Base-by-base conservation (phyloP, 2,797 vertebrate species). In the Babyrousa celebensis region DNA sequence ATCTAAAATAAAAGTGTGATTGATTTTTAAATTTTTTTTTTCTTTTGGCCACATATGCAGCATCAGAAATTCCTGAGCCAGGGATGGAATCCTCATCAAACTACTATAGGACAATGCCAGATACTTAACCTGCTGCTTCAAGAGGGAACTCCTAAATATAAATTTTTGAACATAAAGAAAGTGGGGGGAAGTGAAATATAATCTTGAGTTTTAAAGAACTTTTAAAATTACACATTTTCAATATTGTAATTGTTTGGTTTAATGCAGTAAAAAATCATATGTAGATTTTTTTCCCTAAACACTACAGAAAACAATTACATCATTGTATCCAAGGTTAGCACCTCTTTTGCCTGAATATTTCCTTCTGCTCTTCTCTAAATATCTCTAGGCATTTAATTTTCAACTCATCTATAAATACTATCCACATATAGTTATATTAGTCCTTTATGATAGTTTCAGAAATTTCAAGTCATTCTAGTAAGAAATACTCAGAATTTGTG, bases 141-240 rank as follows among this genome's bases (percentile, higher is more conserved):
- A 48, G 43, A 48, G 43, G 43, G 43, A 48, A 48, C 6, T 48
- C 5, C 43, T 92, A 36, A 74, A 80, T 25, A 10, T 67, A 82
- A 82, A 68, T 43, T 84, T 78, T 88, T 93, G 16, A 90, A 70
- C 6, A 65, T 40, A 56, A 94, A 87, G 12, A 75, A 77, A 29
- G 4, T 40, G 8, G 5, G 90, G 36, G 5, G 5, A 23, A 83
- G 27, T 32, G 5, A 23, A 83, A n/a, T 32, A 12, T 78, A 79
- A 8, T 7, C 12, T 82, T 71, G 62, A 36, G 0, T 79, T 63
- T 71, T 80, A 36, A 58, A 89, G 36, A 82, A 72, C 8, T 70
- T 94, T 96, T 23, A 36, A 87, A 90, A 27, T 75, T 12, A 78
- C 5, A 72, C 5, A 52, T 56, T 91, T 95, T 65, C 29, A 84